Evolutionary conservation across 2,888 invertebrate genomes (phyloP).

Genomic region (Caenorhabditis imperialis): DNA sequence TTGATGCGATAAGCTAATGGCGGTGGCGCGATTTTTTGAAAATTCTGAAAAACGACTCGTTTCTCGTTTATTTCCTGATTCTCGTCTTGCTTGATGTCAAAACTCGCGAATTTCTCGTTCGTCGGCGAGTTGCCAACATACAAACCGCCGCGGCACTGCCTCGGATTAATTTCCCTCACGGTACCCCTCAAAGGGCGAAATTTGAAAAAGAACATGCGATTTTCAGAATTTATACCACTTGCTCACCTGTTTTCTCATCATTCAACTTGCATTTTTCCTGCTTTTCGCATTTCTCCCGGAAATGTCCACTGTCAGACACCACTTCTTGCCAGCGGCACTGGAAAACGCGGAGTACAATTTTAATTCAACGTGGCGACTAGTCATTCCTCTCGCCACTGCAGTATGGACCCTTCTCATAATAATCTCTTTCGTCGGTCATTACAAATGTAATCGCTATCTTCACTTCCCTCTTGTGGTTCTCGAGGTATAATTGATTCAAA

Average conservation of each 20-base stretch:
- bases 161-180: conserved; percentile 1
- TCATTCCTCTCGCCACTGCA: not conserved
- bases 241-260: too few relatives aligned
- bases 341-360: not conserved
- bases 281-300: too few relatives aligned
- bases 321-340: not conserved
- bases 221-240: conserved; percentile 1
- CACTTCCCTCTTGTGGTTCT: conserved; percentile 5
- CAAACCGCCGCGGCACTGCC: conserved; percentile 25
- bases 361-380: too few relatives aligned
- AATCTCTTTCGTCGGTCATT: conserved; percentile 2
- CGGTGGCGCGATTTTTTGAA: not conserved
- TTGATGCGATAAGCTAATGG: conserved; percentile 4
- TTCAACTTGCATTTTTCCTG: too few relatives aligned
- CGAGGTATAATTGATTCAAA: conserved; percentile 6
- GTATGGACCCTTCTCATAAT: not conserved
- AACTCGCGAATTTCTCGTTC: conserved; percentile 27
- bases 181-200: conserved; percentile 8
- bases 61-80: not conserved
- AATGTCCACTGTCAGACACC: too few relatives aligned
- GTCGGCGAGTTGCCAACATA: conserved; percentile 10
- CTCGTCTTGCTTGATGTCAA: conserved; percentile 11
- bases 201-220: not conserved
- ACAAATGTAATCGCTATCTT: not conserved
- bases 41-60: not conserved